phyloP scores from a whole-genome alignment of 2,888 invertebrate genomes.

The Meta bourneti region DNA sequence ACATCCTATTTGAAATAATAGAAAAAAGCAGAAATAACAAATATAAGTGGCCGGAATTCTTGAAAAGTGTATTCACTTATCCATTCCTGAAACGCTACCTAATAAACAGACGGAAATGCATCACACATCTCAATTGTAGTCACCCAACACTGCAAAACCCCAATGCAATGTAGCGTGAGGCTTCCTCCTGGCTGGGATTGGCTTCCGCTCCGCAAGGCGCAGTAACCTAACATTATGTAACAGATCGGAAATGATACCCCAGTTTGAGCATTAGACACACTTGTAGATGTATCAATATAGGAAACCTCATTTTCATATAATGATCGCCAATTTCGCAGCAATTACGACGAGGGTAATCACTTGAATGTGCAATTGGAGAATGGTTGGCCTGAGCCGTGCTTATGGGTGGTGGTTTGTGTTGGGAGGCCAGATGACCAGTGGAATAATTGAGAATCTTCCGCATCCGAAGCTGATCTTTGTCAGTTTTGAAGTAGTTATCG shows the following conservation, averaged over 20 bases:
- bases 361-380: slow-evolving; percentile 22
- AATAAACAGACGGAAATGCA: not conserved
- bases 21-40: too few relatives aligned
- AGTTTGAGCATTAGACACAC: not conserved
- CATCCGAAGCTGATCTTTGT: not conserved
- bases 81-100: too few relatives aligned
- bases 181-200: not conserved
- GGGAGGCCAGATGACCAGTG: not conserved
- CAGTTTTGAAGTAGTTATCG: not conserved
- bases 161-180: not conserved
- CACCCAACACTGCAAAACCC: not conserved
- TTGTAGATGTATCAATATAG: slow-evolving; percentile 8
- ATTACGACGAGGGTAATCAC: slow-evolving; percentile 19
- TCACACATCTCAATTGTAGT: not conserved
- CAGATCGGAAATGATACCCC: not conserved
- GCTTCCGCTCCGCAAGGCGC: not conserved
- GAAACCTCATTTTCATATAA: slow-evolving; percentile 36
- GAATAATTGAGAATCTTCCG: not conserved
- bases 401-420: not conserved
- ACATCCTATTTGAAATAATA: too few relatives aligned
- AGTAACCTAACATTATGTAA: not conserved
- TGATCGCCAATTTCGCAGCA: slow-evolving; percentile 33
- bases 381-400: not conserved
- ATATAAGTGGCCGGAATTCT: too few relatives aligned
- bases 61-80: too few relatives aligned